Base-by-base conservation (phyloP, 2,888 invertebrate genomes). In the Sarcophaga subvicina region DNA sequence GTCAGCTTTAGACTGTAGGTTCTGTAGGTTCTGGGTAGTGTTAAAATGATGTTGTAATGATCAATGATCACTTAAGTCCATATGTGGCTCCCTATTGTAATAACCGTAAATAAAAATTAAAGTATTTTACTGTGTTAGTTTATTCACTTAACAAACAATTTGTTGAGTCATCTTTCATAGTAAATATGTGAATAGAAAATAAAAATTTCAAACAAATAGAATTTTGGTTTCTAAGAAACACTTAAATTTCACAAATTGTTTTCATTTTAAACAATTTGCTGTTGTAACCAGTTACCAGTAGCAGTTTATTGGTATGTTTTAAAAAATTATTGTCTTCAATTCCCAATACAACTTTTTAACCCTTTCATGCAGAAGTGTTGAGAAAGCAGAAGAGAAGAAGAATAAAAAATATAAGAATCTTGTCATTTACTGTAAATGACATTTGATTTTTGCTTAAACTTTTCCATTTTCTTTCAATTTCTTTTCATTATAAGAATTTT, bases 361-460 rank as follows among this genome's bases (percentile, higher is more conserved):
- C 59, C 67, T 45, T 72, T 49, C 54, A 54, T 37, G 37, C 37
- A 37, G 8, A 37, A 6, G 27, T 27, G 27, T 27, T 8, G 8
- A 22, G 22, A 22, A 22, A 54, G 4, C 17, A 14, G 12, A 14
- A 14, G 4, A 54, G 2, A 14, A 54, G 17, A 14, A 54, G 54
- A 54, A 14, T 0, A 49, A 14, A 49, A 49, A 14, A 49, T 22
- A 49, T 14, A 4, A 1, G 1, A 14, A 54, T 54, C 54, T 17
- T 69, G 69, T 69, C 69, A 69, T 47, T 45, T 47, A n/a, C 69
- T 10, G 69, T 22, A 69, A 49, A 69, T 70, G 69, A 70, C 69
- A 54, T 49, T 70, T 70, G 69, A 70, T 54, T 47, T 70, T 70
- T 49, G 69, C 37, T 70, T 14, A 49, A 70, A 69, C 62, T 62